Base-by-base conservation (phyloP, 2,888 invertebrate genomes). In the Yponomeuta cagnagella region DNA sequence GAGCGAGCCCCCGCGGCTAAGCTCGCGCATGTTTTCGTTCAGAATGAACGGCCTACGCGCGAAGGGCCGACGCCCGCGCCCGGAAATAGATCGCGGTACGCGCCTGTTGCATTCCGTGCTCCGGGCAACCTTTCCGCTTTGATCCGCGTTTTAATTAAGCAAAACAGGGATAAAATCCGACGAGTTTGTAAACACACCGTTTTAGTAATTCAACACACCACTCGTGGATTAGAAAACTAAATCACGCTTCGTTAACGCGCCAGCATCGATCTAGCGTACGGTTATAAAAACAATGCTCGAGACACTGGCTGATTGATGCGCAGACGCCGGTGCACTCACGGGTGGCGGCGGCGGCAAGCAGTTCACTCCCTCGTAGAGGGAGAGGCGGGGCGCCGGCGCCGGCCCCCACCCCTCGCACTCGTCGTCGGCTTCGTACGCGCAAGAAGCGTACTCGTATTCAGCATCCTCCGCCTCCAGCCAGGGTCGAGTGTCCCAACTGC, bases 1-100 rank as follows among this genome's bases (percentile, higher is more conserved):
- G 75, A 94, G 89, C 80, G 93, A 92, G 83, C 93, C 93, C 84
- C 88, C 91, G 82, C 93, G 91, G 86, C 92, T 88, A 87, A 88
- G 84, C 89, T 92, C 92, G 78, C 92, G 90, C 91, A 92, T 92
- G 89, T 89, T 90, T 86, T 88, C 86, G 80, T 87, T 84, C 86
- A 85, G 87, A 93, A 90, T 90, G 89, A 91, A 82, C 87, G 78
- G 76, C 84, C 84, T 85, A 84, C 81, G 83, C 83, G 84, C 84
- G 83, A 85, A 89, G 85, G 84, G 86, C 85, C 84, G 87, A 86
- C 89, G 89, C 83, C 81, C 85, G 89, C 83, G 87, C 86, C 87
- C 90, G 88, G 88, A 91, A 90, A 91, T 90, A 91, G 91, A 91
- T 86, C 86, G 78, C 81, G 83, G 82, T 82, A 83, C 81, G 82